Conservation (phyloP, 2,888 invertebrate species). For the Onchidella celtica region DNA sequence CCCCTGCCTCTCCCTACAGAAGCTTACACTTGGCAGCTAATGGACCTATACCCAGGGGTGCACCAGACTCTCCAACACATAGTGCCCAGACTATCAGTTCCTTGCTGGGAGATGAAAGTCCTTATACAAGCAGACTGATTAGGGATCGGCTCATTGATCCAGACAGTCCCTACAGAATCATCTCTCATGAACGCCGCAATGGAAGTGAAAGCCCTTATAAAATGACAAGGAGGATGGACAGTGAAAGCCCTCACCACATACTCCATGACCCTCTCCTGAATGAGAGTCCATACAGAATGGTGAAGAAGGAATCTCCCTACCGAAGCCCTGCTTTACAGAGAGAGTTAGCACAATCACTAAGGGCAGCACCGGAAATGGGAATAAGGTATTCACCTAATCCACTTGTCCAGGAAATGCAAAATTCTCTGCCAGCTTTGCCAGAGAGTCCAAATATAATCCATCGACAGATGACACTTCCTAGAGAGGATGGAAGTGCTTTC, state of each 20-base stretch:
- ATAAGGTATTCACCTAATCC: conserved; percentile 27
- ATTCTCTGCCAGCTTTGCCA: conserved; percentile 43
- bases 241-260: conserved; percentile 32
- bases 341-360: conserved; percentile 32
- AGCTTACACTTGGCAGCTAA: conserved; percentile 45
- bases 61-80: conserved; percentile 55
- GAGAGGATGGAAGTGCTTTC: conserved; percentile 52
- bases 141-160: conserved; percentile 45
- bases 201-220: conserved; percentile 47
- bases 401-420: conserved; percentile 35
- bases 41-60: conserved; percentile 29
- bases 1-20: conserved; percentile 49
- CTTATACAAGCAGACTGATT: conserved; percentile 50
- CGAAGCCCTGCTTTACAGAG: conserved; percentile 52
- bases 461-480: conserved; percentile 22
- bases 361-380: conserved; percentile 35
- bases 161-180: conserved; percentile 53
- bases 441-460: conserved; percentile 39
- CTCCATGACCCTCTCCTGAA: conserved; percentile 5
- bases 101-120: conserved; percentile 52
- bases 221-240: conserved; percentile 28
- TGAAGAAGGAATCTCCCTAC: conserved; percentile 50
- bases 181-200: conserved; percentile 43
- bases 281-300: conserved; percentile 28
- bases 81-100: conserved; percentile 50